phyloP scores from a whole-genome alignment of 2,113 vertebrate species.

The Dasyprocta punctata region DNA sequence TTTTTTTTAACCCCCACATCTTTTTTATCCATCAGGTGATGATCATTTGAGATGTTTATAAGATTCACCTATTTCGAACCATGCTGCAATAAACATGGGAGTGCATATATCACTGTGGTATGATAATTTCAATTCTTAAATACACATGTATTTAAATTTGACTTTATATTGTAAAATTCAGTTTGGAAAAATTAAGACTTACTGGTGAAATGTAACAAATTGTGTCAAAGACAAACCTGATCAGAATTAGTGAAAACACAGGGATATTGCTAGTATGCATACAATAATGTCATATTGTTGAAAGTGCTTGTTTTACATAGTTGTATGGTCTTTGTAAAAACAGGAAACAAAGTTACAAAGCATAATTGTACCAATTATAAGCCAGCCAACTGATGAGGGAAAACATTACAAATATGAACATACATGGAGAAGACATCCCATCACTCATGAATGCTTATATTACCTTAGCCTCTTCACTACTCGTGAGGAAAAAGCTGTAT shows the following conservation, averaged over 20 bases:
- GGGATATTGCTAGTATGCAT: not conserved
- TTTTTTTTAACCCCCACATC: no score
- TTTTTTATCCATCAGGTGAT: no score
- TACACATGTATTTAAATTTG: not conserved
- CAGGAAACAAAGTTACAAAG: not conserved
- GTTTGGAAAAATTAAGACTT: not conserved
- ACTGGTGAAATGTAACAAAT: not conserved
- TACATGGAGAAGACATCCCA: no score
- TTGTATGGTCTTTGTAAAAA: not conserved
- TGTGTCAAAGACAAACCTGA: not conserved
- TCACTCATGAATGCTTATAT: no score
- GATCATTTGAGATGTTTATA: no score
- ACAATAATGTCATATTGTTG: not conserved
- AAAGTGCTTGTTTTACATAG: not conserved
- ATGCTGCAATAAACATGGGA: no score
- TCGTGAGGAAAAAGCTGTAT: no score
- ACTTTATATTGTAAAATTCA: not conserved
- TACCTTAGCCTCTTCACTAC: no score
- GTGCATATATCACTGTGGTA: no score
- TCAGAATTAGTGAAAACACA: not conserved
- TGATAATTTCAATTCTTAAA: no score
- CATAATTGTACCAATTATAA: constrained; percentile 3
- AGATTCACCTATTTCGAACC: no score
- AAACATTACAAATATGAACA: constrained; percentile 56
- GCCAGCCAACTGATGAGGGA: constrained; percentile 22